A percentile compares a stretch with the other conserved stretches of the same genome.
phyloP scores from a whole-genome alignment of 2,113 vertebrate species.

The Tretioscincus oriximinensis region DNA sequence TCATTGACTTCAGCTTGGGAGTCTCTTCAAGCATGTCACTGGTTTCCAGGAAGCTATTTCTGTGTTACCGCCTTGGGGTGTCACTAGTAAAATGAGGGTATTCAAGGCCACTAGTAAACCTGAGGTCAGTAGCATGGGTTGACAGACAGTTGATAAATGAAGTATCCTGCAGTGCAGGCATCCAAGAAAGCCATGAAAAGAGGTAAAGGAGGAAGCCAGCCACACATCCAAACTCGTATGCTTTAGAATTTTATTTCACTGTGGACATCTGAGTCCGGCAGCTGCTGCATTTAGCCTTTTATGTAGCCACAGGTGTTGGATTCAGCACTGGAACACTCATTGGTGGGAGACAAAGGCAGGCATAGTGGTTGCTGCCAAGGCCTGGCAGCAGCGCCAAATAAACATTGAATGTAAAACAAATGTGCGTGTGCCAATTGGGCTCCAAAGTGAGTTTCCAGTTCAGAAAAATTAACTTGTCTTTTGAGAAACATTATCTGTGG shows the following conservation, averaged over 20 bases:
- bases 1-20: neutral
- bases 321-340: slow-evolving; percentile 55
- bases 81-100: slow-evolving; percentile 32
- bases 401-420: slow-evolving; percentile 74
- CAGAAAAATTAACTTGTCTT: slow-evolving; percentile 73
- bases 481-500: slow-evolving; percentile 53
- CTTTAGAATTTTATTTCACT: slow-evolving; percentile 71
- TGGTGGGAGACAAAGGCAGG: slow-evolving; percentile 69
- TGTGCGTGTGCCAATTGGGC: slow-evolving; percentile 65
- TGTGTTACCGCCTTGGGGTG: slow-evolving; percentile 29
- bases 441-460: slow-evolving; percentile 71
- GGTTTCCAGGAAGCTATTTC: neutral
- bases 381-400: slow-evolving; percentile 67
- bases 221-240: slow-evolving; percentile 66
- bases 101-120: slow-evolving; percentile 27
- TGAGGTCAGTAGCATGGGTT: slow-evolving; percentile 26
- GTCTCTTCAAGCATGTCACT: neutral
- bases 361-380: slow-evolving; percentile 72
- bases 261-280: slow-evolving; percentile 72
- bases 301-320: slow-evolving; percentile 76
- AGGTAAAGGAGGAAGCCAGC: slow-evolving; percentile 61
- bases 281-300: slow-evolving; percentile 73
- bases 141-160: slow-evolving; percentile 51
- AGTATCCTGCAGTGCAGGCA: slow-evolving; percentile 24
- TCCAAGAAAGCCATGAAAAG: slow-evolving; percentile 60